A percentile compares a stretch with the other conserved stretches of the same genome.
These are phyloP conservation scores for Heliconius ismenius DNA, from an alignment of 2,888 invertebrate species.

Conservation along the genomic window DNA sequence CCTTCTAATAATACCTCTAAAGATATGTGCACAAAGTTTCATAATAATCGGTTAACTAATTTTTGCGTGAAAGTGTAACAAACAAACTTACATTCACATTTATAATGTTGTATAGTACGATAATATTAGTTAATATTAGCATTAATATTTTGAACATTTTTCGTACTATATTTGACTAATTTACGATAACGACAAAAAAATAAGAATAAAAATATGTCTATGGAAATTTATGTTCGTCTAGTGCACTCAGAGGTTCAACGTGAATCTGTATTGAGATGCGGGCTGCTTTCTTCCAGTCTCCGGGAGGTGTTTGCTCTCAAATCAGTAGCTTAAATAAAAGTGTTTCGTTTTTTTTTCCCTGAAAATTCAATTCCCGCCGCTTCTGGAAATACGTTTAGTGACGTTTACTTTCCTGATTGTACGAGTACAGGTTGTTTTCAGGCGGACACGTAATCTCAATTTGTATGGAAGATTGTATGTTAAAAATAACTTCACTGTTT, in stretches of 20 bases:
- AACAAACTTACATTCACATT: background rate
- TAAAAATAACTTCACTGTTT: conserved; percentile 18
- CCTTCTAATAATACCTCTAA: too few species aligned
- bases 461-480: conserved; percentile 17
- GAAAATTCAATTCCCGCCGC: conserved; percentile 67
- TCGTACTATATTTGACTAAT: background rate
- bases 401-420: conserved; percentile 62
- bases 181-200: background rate
- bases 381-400: conserved; percentile 62
- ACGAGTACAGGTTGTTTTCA: conserved; percentile 37
- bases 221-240: conserved; percentile 8
- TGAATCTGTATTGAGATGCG: conserved; percentile 61
- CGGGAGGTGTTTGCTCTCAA: conserved; percentile 73
- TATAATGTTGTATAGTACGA: background rate
- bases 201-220: background rate
- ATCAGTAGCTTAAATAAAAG: conserved; percentile 77
- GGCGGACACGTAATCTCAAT: conserved; percentile 34
- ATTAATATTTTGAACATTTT: too few species aligned
- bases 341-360: conserved; percentile 68
- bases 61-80: too few species aligned
- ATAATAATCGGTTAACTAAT: too few species aligned
- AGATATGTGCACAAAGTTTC: too few species aligned
- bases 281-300: conserved; percentile 54
- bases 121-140: too few species aligned
- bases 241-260: conserved; percentile 18